A percentile compares a stretch with the other conserved stretches of the same genome.
These are phyloP conservation scores for Neopelma chrysocephalum DNA, from an alignment of 2,797 vertebrate species.

Conservation along the genomic window DNA sequence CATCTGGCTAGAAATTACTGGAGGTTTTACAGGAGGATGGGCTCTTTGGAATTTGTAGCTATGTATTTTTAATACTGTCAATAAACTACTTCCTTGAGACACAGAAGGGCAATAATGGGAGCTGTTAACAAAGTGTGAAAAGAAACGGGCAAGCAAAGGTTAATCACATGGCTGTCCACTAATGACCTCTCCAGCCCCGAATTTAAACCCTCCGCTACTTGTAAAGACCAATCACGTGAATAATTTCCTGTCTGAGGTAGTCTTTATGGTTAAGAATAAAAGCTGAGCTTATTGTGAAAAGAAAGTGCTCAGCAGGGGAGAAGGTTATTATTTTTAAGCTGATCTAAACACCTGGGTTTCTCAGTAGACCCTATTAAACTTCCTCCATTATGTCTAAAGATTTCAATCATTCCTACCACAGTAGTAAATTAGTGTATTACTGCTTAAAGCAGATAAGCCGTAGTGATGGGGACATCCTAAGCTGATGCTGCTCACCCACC, in stretches of 20 bases:
- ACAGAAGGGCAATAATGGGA: constrained; percentile 80
- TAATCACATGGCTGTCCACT: constrained; percentile 85
- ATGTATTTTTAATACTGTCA: constrained; percentile 83
- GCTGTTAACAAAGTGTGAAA: constrained; percentile 87
- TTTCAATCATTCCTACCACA: constrained; percentile 79
- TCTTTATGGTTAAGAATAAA: constrained; percentile 86
- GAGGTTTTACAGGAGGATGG: constrained; percentile 37
- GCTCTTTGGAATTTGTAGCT: constrained; percentile 74
- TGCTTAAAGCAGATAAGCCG: constrained; percentile 68
- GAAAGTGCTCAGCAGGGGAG: constrained; percentile 80
- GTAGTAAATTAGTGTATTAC: constrained; percentile 75
- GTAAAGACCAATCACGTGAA: constrained; percentile 89
- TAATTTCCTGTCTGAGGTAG: constrained; percentile 89
- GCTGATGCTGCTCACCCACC: constrained; percentile 61
- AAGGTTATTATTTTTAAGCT: constrained; percentile 89
- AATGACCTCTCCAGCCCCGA: constrained; percentile 84
- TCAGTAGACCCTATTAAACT: constrained; percentile 82
- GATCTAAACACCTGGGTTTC: constrained; percentile 88
- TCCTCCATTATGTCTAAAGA: constrained; percentile 83
- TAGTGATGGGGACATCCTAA: constrained; percentile 54
- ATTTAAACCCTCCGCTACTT: constrained; percentile 82
- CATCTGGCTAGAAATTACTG: constrained; percentile 24
- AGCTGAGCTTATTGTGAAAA: constrained; percentile 83
- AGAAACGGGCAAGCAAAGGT: constrained; percentile 84
- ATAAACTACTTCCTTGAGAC: constrained; percentile 81